phyloP scores from a whole-genome alignment of 2,797 vertebrate species.

The Enteromius viviparus region DNA sequence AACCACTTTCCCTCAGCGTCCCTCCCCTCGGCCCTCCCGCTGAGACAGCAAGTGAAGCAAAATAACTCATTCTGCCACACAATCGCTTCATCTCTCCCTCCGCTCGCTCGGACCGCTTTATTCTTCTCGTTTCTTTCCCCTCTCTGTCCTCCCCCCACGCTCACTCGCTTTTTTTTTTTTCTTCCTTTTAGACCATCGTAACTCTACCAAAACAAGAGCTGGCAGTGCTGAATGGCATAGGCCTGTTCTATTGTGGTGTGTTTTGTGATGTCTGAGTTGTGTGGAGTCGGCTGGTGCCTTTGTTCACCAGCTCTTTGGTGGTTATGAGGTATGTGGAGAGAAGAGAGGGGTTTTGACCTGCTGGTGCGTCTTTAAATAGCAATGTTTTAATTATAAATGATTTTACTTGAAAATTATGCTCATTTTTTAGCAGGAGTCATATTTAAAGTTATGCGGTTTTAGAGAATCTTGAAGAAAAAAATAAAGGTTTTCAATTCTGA shows the following conservation, averaged over 20 bases:
- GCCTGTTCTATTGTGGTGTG: constrained; percentile 75
- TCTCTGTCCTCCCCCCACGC: constrained; percentile 60
- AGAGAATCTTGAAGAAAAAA: neutral
- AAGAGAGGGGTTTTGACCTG: neutral
- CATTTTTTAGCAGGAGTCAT: neutral
- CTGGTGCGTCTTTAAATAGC: neutral
- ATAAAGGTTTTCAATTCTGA: neutral
- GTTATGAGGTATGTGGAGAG: constrained; percentile 46
- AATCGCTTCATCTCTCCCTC: constrained; percentile 77
- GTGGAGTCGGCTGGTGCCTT: constrained; percentile 69
- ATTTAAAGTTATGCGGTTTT: constrained; percentile 41
- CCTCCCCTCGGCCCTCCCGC: constrained; percentile 62
- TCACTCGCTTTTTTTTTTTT: constrained; percentile 48
- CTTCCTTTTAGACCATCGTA: constrained; percentile 68
- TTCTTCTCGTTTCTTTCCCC: constrained; percentile 63
- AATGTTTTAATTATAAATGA: neutral
- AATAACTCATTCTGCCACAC: constrained; percentile 82
- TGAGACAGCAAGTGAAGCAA: constrained; percentile 81
- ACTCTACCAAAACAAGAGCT: constrained; percentile 77
- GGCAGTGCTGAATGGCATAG: constrained; percentile 74
- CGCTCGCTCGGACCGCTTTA: constrained; percentile 74
- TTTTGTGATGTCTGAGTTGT: constrained; percentile 75
- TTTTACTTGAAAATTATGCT: neutral
- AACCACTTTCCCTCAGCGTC: constrained; percentile 17
- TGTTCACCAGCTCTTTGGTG: constrained; percentile 70